Base-by-base conservation (phyloP, 1,140 invertebrate genomes). In the Platorchestia sp. region DNA sequence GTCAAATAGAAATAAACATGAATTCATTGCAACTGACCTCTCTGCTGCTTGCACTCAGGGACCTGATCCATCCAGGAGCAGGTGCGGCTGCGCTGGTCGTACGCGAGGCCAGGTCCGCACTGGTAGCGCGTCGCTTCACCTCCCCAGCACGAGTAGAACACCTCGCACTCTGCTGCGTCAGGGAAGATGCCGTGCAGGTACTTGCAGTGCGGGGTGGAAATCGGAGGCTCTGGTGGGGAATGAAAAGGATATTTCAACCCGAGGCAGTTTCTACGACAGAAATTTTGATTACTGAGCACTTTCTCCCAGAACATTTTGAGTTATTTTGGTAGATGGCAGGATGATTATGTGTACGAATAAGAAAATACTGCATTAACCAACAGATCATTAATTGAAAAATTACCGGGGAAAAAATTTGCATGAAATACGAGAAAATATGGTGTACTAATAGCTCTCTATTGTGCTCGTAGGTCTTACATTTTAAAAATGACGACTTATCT, bases 111-210 rank as follows among this genome's bases (percentile, higher is more conserved):
- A 96, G 99, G 99, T 96, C 99, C 99, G 97, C 99, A 99, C 97
- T 99, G 98, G 97, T 99, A 99, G 96, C 98, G 98, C 96, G 98
- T 99, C 19, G 99, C 98, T 97, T 99, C 99, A 86, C 99, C 99
- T 97, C 99, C 99, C 99, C 99, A 99, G 97, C 99, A 99, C 97
- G 99, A 99, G 98, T 99, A 99, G 98, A 99, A 99, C 0, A 98
- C 98, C 97, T 99, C 98, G 97, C 99, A 99, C 97, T 99, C 99
- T 96, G 97, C 97, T 43, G 98, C 98, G 97, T 99, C 99, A 95
- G 98, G 97, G 98, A 99, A 99, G 97, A 99, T 99, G 97, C 99
- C 99, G 97, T 99, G 99, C 90, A 99, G 97, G 95, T 99, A 98
- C 36, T 98, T 97, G 97, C 99, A 99, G 97, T 99, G 98, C 0